phyloP scores from a whole-genome alignment of 1,140 invertebrate species.

The Dermatophagoides farinae region DNA sequence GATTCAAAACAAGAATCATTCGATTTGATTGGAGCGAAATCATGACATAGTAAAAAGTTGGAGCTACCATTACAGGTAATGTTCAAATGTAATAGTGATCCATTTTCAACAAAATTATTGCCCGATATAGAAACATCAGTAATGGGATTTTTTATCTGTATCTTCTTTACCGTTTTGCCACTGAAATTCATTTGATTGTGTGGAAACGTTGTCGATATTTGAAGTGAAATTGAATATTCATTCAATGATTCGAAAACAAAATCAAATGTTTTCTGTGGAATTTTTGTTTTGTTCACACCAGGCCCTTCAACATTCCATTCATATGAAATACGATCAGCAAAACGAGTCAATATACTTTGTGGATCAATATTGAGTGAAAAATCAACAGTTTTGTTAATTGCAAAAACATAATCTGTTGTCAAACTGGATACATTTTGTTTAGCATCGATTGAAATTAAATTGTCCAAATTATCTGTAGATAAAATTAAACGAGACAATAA shows the following conservation, averaged over 20 bases:
- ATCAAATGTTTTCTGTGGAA: not conserved
- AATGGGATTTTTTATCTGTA: slow-evolving; percentile 16
- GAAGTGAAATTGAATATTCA: not conserved
- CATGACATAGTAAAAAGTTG: slow-evolving; percentile 35
- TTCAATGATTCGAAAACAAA: not conserved
- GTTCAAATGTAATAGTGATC: slow-evolving; percentile 45
- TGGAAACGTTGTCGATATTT: not conserved
- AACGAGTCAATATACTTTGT: not conserved
- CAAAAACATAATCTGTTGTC: not conserved
- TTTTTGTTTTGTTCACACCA: not conserved
- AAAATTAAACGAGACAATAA: not conserved
- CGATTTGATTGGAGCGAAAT: slow-evolving; percentile 22
- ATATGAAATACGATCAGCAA: not conserved
- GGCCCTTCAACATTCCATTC: not conserved
- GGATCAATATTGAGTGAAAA: not conserved
- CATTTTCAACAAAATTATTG: slow-evolving; percentile 47
- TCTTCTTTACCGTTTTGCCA: not conserved
- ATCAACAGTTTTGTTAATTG: not conserved
- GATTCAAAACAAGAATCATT: not conserved
- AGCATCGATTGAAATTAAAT: not conserved
- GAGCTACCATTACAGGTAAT: slow-evolving; percentile 45
- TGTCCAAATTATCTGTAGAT: not conserved
- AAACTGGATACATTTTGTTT: not conserved
- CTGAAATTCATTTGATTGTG: not conserved
- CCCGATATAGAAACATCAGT: slow-evolving; percentile 17